Evolutionary conservation across 2,797 vertebrate species (phyloP), one percentile per base, ranked within the genome.

Genomic region (Galago senegalensis): DNA sequence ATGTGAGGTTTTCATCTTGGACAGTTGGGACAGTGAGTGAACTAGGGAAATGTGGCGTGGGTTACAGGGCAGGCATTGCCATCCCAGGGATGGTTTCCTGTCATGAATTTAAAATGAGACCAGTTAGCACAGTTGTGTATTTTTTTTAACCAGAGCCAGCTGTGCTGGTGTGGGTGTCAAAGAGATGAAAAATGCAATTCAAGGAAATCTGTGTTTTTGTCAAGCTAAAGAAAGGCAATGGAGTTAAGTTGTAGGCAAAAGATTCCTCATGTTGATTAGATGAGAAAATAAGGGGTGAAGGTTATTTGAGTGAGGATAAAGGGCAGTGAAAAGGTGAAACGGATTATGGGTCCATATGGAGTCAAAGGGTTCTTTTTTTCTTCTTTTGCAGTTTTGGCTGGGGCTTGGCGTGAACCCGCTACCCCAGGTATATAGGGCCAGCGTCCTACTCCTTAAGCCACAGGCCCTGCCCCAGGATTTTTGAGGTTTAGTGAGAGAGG

Each of bases 201-300:
- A 85, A 60, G n/a, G 58, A 90, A 49, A 81, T 75, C 31, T 90
- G 49, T 95, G 58, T 20, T 67, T 90, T 92, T 86, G 20, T 31
- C 40, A 86, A 93, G 31, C 37, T 83, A 72, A 82, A 92, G 77
- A 95, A 53, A 65, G 37, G 13, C 21, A 86, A 40, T n/a, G 21
- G 37, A 40, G 21, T 67, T 49, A 93, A 90, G 69, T 25, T 31
- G 11, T 49, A 81, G 93, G 8, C 20, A 89, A 86, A 75, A 5
- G 16, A 46, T 43, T 90, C 58, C n/a, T 75, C 80, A 60, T 67
- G 37, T n/a, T 90, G 60, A 76, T 43, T 80, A 89, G 17, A 46
- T 95, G 21, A 92, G 34, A 34, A 84, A 79, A 21, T 49, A 61
- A 61, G 20, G 1, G 46, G 65, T 43, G 85, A 58, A 85, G 65